Evolutionary conservation across 2,888 invertebrate species (phyloP), one percentile per base, ranked within the genome.

Genomic region (Eupithecia abbreviata): DNA sequence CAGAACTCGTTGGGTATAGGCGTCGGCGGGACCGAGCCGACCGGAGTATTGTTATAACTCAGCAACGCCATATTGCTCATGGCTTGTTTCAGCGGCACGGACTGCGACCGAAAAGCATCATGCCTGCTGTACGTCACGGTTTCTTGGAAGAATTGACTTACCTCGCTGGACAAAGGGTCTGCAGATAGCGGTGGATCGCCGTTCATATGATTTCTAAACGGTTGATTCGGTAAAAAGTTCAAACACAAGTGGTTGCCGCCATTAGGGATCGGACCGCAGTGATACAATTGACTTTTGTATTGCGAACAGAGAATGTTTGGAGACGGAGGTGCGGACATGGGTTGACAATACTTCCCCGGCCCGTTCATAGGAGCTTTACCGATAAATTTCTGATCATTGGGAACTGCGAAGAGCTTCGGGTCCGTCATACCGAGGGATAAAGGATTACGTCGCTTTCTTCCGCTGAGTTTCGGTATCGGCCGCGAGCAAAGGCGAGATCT

Each of bases 1-100:
- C 96, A 96, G 86, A 97, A 97, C 85, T 97, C 97, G 77, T 96
- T 96, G 12, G 97, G 96, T 43, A 97, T 96, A 0, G 97, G 96
- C 1, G 97, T 97, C 72, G 96, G 96, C 0, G 96, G 96, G 65
- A 97, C 95, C 10, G 97, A 97, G 74, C 96, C 96, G 68, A 96
- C 96, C 0, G 96, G 96, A 7, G 96, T 95, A 79, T 92, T 94
- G 82, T 92, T 93, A 82, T 94, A 95, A 83, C 92, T 94, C 69
- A 93, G 84, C 49, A 93, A 82, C 2, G 90, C 89, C 80, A 92
- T 86, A 79, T 90, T 91, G 71, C 92, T 92, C 30, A 95, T 87
- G 88, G 96, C 96, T 79, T 96, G 95, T 85, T 96, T 96, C 41
- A 97, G 90, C 0, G 98, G 98, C 71, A 98, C 98, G 15, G 98